These are phyloP conservation scores for Thymelicus acteon DNA, from an alignment of 2,888 invertebrate species.

Conservation along the genomic window DNA sequence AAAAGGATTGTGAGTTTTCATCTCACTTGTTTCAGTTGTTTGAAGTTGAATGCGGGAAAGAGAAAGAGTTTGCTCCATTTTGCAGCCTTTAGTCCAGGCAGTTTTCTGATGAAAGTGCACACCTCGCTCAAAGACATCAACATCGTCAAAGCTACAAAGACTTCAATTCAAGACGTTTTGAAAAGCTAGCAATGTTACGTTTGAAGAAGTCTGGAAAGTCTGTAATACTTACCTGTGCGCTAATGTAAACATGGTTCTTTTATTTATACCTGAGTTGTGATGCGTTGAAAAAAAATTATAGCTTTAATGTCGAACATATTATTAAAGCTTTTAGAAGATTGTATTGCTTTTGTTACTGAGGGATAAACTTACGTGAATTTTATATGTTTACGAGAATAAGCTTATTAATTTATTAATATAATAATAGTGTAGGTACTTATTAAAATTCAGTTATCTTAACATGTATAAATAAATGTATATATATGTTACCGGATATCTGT, in stretches of 20 bases:
- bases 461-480: no score
- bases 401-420: no score
- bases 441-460: no score
- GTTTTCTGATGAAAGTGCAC: conserved; percentile 34
- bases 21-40: conserved; percentile 13
- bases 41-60: conserved; percentile 14
- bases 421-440: no score
- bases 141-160: conserved; percentile 31
- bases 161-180: conserved; percentile 26
- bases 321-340: no score
- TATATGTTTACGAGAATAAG: no score
- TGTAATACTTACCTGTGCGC: not conserved
- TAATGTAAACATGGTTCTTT: not conserved
- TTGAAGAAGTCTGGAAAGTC: conserved; percentile 1
- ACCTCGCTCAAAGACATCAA: conserved; percentile 29
- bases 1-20: conserved; percentile 12
- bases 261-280: not conserved
- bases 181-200: conserved; percentile 17
- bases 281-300: no score
- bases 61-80: conserved; percentile 10
- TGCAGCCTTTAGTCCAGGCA: conserved; percentile 8
- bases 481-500: no score
- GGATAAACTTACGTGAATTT: no score
- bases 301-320: no score
- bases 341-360: no score